Evolutionary conservation across 2,888 invertebrate genomes (phyloP).

Genomic region (Acanthosepion esculentum): DNA sequence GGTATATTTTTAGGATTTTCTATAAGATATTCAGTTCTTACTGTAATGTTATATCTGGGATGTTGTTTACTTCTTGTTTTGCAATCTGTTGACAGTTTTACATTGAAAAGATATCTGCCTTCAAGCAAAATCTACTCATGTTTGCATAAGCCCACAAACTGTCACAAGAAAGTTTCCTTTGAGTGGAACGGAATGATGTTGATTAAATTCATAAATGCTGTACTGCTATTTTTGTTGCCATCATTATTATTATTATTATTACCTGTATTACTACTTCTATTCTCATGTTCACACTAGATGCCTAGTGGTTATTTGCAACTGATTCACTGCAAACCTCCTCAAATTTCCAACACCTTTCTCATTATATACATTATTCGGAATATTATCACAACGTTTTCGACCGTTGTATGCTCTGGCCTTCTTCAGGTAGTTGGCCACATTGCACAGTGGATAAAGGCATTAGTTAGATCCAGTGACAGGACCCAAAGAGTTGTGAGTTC

Average conservation of each 20-base stretch:
- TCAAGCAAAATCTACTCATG: not conserved
- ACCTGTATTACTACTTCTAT: not conserved
- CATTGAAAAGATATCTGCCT: conserved; percentile 10
- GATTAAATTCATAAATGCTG: not conserved
- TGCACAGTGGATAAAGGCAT: too few species aligned
- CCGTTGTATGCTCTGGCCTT: too few species aligned
- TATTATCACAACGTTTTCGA: too few species aligned
- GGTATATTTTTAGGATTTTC: not conserved
- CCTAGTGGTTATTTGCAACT: too few species aligned
- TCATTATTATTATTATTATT: not conserved
- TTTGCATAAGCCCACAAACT: conserved; percentile 15
- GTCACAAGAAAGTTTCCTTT: not conserved
- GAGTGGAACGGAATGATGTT: not conserved
- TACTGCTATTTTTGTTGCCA: not conserved
- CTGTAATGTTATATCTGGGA: not conserved
- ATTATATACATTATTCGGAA: too few species aligned
- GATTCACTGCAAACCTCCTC: too few species aligned
- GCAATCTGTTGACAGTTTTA: not conserved
- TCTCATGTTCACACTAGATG: not conserved
- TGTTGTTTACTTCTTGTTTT: not conserved
- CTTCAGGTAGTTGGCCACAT: too few species aligned
- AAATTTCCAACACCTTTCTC: too few species aligned
- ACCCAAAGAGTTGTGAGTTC: too few species aligned
- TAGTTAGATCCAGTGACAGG: too few species aligned
- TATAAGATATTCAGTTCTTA: not conserved